Conservation (phyloP, 2,888 invertebrate genomes). For the Eulithis prunata region DNA sequence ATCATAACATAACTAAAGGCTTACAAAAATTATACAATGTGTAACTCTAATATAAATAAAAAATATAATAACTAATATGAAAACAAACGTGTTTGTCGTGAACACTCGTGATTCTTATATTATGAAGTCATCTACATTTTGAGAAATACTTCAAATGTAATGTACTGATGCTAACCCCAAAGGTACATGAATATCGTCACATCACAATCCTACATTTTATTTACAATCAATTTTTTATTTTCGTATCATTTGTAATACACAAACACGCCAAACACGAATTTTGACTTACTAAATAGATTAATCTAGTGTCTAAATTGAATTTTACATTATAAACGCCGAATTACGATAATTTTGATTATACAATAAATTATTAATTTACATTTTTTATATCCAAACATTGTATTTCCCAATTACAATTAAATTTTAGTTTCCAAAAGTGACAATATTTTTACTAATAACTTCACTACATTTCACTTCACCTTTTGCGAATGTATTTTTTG, state of each 20-base stretch:
- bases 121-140: conserved; percentile 37
- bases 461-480: background rate
- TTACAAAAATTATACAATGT: conserved; percentile 52
- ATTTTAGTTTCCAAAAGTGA: conserved; percentile 41
- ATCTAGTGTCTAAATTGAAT: conserved; percentile 70
- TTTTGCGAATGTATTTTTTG: conserved; percentile 22
- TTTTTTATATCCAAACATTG: conserved; percentile 45
- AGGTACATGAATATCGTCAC: conserved; percentile 74
- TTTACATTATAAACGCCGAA: conserved; percentile 76
- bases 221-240: conserved; percentile 62
- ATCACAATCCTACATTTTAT: conserved; percentile 76
- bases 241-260: conserved; percentile 60
- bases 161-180: conserved; percentile 66
- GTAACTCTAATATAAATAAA: conserved; percentile 48
- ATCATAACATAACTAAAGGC: conserved; percentile 55
- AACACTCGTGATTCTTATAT: conserved; percentile 53
- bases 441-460: conserved; percentile 17
- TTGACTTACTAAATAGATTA: conserved; percentile 71
- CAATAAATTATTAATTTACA: conserved; percentile 50
- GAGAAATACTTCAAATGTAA: conserved; percentile 48
- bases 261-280: conserved; percentile 77
- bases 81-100: conserved; percentile 56
- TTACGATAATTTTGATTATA: conserved; percentile 70
- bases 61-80: conserved; percentile 41
- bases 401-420: conserved; percentile 52